A percentile compares a stretch with the other conserved stretches of the same genome.
phyloP scores from a whole-genome alignment of 2,113 vertebrate species.

The Sturnira hondurensis region DNA sequence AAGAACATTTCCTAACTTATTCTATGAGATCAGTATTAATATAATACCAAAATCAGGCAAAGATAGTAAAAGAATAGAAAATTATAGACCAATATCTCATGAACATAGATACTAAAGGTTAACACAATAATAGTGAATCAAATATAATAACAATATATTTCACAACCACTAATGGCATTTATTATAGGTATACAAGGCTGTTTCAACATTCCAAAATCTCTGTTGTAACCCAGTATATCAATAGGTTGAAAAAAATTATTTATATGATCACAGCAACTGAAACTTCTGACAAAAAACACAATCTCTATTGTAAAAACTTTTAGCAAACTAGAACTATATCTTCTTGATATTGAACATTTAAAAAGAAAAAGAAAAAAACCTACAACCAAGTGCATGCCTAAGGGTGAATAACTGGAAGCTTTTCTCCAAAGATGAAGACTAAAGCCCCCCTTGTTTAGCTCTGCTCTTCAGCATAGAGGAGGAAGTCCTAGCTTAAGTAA shows the following conservation, averaged over 20 bases:
- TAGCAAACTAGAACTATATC: not conserved
- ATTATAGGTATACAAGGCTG: not conserved
- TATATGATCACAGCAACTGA: not conserved
- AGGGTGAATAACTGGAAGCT: not conserved
- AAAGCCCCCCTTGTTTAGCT: not conserved
- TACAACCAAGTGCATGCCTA: too few relatives aligned
- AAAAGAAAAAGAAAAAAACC: not conserved
- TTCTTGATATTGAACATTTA: not conserved
- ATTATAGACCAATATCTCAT: not conserved
- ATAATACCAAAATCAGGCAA: too few relatives aligned
- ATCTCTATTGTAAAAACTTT: not conserved
- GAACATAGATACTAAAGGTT: not conserved
- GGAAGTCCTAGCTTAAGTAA: not conserved
- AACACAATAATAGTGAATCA: not conserved
- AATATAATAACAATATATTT: not conserved
- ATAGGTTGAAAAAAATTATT: not conserved
- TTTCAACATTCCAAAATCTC: not conserved
- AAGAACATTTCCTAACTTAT: not conserved
- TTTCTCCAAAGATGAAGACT: not conserved
- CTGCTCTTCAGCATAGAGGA: not conserved
- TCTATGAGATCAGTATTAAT: not conserved
- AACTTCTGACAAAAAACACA: not conserved
- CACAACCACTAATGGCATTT: not conserved
- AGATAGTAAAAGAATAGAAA: not conserved
- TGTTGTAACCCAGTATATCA: not conserved